Conservation (phyloP, 2,888 invertebrate species). For the Euplexia lucipara region DNA sequence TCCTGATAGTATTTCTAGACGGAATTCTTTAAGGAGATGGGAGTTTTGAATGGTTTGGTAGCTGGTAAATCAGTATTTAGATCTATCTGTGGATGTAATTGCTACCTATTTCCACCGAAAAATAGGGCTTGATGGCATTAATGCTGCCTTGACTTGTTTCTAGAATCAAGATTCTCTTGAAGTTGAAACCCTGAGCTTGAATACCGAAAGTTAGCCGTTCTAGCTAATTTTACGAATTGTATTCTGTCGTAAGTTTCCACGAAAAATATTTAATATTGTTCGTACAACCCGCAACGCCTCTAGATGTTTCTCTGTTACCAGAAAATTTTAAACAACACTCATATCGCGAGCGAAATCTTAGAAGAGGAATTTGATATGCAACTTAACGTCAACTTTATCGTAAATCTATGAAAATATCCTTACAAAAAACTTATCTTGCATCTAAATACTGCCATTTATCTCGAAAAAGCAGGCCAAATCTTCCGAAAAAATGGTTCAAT, state of each 20-base stretch:
- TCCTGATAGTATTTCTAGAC: conserved; percentile 3
- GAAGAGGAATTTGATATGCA: conserved; percentile 53
- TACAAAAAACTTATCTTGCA: conserved; percentile 51
- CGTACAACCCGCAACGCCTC: not conserved
- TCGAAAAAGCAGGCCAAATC: conserved; percentile 55
- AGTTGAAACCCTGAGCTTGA: conserved; percentile 26
- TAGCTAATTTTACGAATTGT: conserved; percentile 38
- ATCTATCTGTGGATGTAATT: conserved; percentile 7
- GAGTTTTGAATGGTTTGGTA: conserved; percentile 3
- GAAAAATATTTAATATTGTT: conserved; percentile 22
- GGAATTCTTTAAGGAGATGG: not conserved
- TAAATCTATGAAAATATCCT: conserved; percentile 49
- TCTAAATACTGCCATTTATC: conserved; percentile 57
- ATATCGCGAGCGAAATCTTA: conserved; percentile 37
- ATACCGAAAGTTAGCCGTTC: conserved; percentile 20
- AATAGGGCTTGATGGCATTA: not conserved
- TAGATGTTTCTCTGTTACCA: conserved; percentile 2
- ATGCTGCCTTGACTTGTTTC: conserved; percentile 5
- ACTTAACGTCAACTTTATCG: conserved; percentile 44
- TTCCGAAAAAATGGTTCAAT: conserved; percentile 54
- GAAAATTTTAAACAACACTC: conserved; percentile 8
- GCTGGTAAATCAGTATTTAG: not conserved
- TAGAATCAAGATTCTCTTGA: conserved; percentile 4
- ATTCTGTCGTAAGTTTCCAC: conserved; percentile 17
- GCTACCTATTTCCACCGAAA: conserved; percentile 1